Conservation (phyloP, 1,140 invertebrate species). For the Zaprionus vittiger region DNA sequence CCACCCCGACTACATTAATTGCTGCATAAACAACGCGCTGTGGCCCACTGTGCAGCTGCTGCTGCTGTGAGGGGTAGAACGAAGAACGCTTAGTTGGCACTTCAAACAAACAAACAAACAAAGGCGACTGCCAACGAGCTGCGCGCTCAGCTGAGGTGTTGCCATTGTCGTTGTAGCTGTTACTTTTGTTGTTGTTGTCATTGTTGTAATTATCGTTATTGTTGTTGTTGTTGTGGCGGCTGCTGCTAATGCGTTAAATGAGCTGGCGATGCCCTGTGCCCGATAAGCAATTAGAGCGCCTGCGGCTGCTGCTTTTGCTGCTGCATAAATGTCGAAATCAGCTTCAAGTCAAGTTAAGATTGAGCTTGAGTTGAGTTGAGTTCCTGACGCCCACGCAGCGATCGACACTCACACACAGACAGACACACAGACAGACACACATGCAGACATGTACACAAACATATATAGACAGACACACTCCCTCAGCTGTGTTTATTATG, state of each 20-base stretch:
- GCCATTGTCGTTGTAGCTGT: constrained; percentile 3
- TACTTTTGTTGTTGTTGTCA: constrained; percentile 13
- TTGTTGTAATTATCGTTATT: neutral
- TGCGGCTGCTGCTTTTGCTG: constrained; percentile 61
- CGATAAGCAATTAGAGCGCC: constrained; percentile 71
- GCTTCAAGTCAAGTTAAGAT: constrained; percentile 5
- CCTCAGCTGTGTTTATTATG: constrained; percentile 31
- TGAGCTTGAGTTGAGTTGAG: constrained; percentile 2
- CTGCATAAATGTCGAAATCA: constrained; percentile 65
- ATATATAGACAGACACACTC: neutral
- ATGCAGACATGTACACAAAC: neutral
- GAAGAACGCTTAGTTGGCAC: constrained; percentile 38
- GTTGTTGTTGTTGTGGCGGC: constrained; percentile 19
- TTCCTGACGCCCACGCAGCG: constrained; percentile 50
- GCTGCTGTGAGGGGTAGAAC: neutral
- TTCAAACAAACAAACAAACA: constrained; percentile 53
- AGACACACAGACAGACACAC: constrained; percentile 8
- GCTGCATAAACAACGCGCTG: neutral
- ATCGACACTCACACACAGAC: constrained; percentile 34
- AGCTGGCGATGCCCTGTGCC: constrained; percentile 60
- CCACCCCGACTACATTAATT: neutral
- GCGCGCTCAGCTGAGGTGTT: constrained; percentile 39
- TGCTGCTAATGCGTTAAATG: constrained; percentile 73
- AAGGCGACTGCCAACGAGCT: constrained; percentile 39
- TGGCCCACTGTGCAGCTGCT: constrained; percentile 28